These are phyloP conservation scores for Haplochromis vanheusdeni DNA, from an alignment of 2,113 vertebrate genomes.

Conservation along the genomic window DNA sequence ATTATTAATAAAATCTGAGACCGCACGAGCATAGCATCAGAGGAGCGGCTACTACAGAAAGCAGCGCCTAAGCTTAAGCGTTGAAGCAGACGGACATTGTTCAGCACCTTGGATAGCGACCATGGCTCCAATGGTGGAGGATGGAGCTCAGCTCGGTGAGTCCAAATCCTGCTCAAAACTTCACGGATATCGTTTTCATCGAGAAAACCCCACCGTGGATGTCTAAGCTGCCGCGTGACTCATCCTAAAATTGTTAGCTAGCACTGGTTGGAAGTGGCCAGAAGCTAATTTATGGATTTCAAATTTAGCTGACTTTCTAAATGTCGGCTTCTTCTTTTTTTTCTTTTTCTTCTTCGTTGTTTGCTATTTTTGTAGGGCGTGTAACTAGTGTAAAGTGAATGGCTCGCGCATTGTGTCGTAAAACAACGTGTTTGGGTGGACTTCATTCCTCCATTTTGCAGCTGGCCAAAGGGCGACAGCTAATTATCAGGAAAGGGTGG, in stretches of 20 bases:
- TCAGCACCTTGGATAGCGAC: constrained; percentile 79
- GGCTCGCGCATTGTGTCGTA: neutral
- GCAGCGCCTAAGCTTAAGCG: neutral
- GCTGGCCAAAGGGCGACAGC: neutral
- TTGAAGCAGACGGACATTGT: neutral
- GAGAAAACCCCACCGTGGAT: neutral
- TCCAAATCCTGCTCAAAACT: neutral
- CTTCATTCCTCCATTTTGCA: constrained; percentile 29
- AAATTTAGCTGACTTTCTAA: neutral
- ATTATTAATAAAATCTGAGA: constrained; percentile 5
- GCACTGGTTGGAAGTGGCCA: neutral
- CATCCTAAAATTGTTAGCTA: neutral
- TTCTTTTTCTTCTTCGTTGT: neutral
- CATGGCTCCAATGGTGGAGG: constrained; percentile 84
- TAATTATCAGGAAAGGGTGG: neutral
- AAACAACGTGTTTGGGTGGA: neutral
- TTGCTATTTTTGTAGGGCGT: neutral
- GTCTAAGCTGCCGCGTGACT: neutral
- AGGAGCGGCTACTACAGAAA: neutral
- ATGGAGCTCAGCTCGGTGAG: constrained; percentile 84
- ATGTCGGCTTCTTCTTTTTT: accelerated
- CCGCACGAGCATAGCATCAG: neutral
- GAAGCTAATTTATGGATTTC: neutral
- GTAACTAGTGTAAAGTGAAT: neutral
- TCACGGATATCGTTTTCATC: neutral